phyloP scores from a whole-genome alignment of 2,113 vertebrate genomes.

The Trochalopteron elliotii region DNA sequence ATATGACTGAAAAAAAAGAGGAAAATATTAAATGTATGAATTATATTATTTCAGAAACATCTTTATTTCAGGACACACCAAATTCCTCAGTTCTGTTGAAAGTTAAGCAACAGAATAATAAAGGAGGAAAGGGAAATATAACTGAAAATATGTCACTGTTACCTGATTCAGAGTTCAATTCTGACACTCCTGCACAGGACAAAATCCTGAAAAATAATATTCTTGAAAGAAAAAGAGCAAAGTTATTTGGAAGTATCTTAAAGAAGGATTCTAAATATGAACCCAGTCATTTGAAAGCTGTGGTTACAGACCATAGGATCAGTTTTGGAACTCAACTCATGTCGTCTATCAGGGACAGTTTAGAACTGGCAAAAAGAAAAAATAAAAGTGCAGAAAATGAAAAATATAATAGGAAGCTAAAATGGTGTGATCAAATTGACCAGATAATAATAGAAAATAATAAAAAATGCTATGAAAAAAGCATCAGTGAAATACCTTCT shows the following conservation, averaged over 20 bases:
- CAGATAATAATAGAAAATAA: neutral
- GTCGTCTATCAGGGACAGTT: slow-evolving; percentile 83
- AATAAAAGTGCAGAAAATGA: slow-evolving; percentile 62
- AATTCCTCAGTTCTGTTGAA: neutral
- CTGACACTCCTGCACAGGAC: neutral
- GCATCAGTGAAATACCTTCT: neutral
- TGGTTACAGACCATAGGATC: slow-evolving; percentile 52
- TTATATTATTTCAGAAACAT: slow-evolving; percentile 1
- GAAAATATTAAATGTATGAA: slow-evolving; percentile 53
- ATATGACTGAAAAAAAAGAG: slow-evolving; percentile 25
- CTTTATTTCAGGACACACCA: slow-evolving; percentile 35
- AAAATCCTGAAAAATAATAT: slow-evolving; percentile 28
- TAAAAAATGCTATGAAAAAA: slow-evolving; percentile 19
- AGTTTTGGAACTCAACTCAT: slow-evolving; percentile 71
- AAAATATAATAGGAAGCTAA: slow-evolving; percentile 79
- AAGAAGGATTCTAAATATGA: slow-evolving; percentile 82
- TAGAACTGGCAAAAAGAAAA: slow-evolving; percentile 83
- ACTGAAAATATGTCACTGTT: slow-evolving; percentile 3
- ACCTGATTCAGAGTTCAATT: neutral
- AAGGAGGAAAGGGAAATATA: slow-evolving; percentile 11
- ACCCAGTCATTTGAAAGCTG: slow-evolving; percentile 19
- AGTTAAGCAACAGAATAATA: neutral
- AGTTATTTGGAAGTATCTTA: slow-evolving; percentile 84
- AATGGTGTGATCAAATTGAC: slow-evolving; percentile 86
- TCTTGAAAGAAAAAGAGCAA: slow-evolving; percentile 59